These are phyloP conservation scores for Smutsia temminckii DNA, from an alignment of 2,797 vertebrate species.

Conservation along the genomic window DNA sequence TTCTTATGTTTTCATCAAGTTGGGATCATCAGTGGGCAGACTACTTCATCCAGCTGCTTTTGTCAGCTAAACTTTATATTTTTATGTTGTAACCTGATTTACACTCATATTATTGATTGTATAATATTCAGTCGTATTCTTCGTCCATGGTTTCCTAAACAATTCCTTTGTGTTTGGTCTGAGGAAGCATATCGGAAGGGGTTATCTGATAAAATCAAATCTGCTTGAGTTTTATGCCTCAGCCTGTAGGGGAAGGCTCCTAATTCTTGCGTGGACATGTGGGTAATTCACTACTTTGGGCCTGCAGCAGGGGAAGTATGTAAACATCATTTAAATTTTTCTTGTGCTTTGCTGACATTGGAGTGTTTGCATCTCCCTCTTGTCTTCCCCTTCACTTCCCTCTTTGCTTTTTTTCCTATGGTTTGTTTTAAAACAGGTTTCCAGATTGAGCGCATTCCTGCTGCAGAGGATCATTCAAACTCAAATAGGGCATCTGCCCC, in stretches of 20 bases:
- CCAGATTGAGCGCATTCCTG: neutral
- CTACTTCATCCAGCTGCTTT: neutral
- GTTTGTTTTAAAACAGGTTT: slow-evolving; percentile 46
- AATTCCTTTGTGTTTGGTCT: neutral
- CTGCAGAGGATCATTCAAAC: slow-evolving; percentile 18
- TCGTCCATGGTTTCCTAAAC: neutral
- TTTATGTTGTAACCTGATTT: neutral
- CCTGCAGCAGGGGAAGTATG: neutral
- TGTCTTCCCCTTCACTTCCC: neutral
- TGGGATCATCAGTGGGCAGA: neutral
- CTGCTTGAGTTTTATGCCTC: neutral
- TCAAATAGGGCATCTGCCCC: neutral
- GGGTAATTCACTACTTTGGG: neutral
- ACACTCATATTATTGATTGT: neutral
- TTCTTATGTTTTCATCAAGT: neutral
- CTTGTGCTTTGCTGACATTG: neutral
- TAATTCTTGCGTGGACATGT: neutral
- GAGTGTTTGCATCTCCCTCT: neutral
- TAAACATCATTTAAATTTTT: neutral
- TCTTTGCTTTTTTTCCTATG: neutral
- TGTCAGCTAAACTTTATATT: neutral
- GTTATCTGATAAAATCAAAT: neutral
- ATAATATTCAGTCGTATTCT: neutral
- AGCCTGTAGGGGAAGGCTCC: neutral
- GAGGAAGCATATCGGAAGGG: neutral